These are phyloP conservation scores for Apolygus lucorum DNA, from an alignment of 1,140 invertebrate genomes.

Conservation along the genomic window DNA sequence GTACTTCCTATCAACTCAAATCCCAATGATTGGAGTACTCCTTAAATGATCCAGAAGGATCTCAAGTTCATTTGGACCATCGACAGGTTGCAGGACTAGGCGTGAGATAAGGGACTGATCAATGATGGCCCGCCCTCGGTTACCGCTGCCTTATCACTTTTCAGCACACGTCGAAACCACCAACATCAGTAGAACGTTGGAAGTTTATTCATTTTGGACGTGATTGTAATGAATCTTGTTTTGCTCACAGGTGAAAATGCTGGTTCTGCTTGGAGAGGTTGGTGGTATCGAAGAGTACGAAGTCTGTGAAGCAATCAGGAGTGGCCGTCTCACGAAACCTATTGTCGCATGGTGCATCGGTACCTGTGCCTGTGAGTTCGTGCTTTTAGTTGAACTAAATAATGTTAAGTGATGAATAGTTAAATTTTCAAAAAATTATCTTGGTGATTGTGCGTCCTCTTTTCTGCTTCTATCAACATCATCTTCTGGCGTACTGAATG, in stretches of 20 bases:
- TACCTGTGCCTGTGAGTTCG: conserved; percentile 58
- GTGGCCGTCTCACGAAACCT: conserved; percentile 81
- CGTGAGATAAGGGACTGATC: too few species aligned
- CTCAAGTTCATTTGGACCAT: too few species aligned
- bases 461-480: too few species aligned
- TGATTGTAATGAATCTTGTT: conserved; percentile 1
- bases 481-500: too few species aligned
- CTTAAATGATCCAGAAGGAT: too few species aligned
- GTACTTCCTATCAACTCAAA: not conserved
- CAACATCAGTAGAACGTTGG: too few species aligned
- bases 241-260: conserved; percentile 74
- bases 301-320: conserved; percentile 80
- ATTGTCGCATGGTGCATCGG: conserved; percentile 98
- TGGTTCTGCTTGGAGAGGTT: conserved; percentile 93
- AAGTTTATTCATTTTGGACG: not conserved
- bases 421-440: too few species aligned
- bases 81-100: too few species aligned
- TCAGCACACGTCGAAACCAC: too few species aligned
- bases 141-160: too few species aligned
- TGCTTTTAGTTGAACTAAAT: conserved; percentile 3
- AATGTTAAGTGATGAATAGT: not conserved
- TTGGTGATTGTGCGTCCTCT: too few species aligned
- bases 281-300: conserved; percentile 99
- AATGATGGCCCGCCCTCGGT: too few species aligned
- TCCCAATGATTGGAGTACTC: conserved; percentile 16